Conservation (phyloP, 1,140 invertebrate genomes). For the Apolygus lucorum region DNA sequence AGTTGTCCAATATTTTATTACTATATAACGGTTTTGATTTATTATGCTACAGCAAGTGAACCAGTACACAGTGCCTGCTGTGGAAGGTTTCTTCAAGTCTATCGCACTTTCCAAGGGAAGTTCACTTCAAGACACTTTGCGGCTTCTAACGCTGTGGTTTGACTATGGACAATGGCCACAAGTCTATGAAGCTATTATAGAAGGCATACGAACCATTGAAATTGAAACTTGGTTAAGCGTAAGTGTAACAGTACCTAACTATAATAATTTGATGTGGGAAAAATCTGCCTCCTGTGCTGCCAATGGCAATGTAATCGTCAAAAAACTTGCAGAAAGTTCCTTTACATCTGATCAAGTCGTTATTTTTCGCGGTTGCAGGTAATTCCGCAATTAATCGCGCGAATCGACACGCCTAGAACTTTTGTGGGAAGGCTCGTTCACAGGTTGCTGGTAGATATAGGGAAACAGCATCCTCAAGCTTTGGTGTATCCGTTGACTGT, state of each 20-base stretch:
- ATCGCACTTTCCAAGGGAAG: slow-evolving; percentile 86
- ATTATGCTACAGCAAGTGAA: slow-evolving; percentile 47
- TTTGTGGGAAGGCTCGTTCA: slow-evolving; percentile 85
- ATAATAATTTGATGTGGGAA: background rate
- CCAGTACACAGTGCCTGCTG: slow-evolving; percentile 82
- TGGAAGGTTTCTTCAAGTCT: slow-evolving; percentile 92
- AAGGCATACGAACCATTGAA: slow-evolving; percentile 86
- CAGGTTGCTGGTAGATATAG: slow-evolving; percentile 88
- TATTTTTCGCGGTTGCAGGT: slow-evolving; percentile 61
- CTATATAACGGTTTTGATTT: too few relatives aligned
- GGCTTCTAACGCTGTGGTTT: slow-evolving; percentile 88
- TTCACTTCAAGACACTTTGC: slow-evolving; percentile 94
- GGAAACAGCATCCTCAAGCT: slow-evolving; percentile 81
- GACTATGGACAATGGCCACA: slow-evolving; percentile 89
- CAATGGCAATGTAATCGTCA: background rate
- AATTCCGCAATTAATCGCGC: slow-evolving; percentile 95
- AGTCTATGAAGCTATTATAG: slow-evolving; percentile 86
- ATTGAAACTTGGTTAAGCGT: slow-evolving; percentile 97
- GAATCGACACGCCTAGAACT: slow-evolving; percentile 87
- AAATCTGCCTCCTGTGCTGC: too few relatives aligned
- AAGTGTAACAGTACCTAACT: slow-evolving; percentile 19
- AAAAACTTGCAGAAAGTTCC: background rate
- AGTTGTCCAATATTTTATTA: background rate
- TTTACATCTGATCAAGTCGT: background rate
- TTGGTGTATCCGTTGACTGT: slow-evolving; percentile 96